Conservation (phyloP, 2,888 invertebrate species). For the Caenorhabditis sp. region DNA sequence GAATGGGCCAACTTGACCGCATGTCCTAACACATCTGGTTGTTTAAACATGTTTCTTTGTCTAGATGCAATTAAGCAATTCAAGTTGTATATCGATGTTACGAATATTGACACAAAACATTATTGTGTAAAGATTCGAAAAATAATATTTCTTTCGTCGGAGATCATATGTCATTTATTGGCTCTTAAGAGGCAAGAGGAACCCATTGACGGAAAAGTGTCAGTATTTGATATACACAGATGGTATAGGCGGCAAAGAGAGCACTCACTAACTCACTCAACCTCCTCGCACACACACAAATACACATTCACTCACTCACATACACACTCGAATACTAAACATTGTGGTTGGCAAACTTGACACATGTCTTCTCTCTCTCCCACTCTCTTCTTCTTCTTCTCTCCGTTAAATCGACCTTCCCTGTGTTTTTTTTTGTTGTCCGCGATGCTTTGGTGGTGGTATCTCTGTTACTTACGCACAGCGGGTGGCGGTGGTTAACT, state of each 20-base stretch:
- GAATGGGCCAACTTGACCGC: no score
- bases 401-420: constrained; percentile 28
- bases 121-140: no score
- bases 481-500: constrained; percentile 5
- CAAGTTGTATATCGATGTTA: no score
- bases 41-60: no score
- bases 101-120: no score
- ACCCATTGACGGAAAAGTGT: background rate
- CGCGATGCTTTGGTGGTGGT: constrained; percentile 23
- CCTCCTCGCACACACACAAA: constrained; percentile 26
- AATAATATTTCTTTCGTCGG: no score
- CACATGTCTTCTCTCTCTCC: constrained; percentile 39
- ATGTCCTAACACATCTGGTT: no score
- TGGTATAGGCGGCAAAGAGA: background rate
- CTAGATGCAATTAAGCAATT: no score
- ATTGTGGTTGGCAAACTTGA: constrained; percentile 48
- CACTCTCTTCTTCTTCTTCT: no score
- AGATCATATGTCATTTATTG: no score
- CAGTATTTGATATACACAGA: background rate
- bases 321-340: constrained; percentile 32
- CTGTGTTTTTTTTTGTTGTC: constrained; percentile 15
- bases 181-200: no score
- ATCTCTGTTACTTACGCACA: constrained; percentile 15
- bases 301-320: constrained; percentile 11
- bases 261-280: constrained; percentile 13